Conservation (phyloP, 2,797 vertebrate genomes). For the Ficedula albicollis region DNA sequence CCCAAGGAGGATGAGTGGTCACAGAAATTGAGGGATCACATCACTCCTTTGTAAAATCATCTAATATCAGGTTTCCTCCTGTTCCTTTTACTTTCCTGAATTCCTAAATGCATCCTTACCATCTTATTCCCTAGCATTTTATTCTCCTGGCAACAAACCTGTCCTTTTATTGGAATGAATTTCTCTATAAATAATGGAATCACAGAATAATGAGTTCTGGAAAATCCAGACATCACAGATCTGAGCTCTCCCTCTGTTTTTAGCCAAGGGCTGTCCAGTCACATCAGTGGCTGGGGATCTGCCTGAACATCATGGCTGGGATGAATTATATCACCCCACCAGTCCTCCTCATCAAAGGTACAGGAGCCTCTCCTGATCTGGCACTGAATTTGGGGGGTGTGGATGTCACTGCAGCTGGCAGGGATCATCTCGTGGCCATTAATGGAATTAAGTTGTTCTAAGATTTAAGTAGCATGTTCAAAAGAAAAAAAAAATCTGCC, state of each 20-base stretch:
- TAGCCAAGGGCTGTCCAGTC: neutral
- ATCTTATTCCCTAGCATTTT: neutral
- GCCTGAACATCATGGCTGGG: neutral
- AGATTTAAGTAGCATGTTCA: neutral
- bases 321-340: neutral
- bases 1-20: neutral
- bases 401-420: neutral
- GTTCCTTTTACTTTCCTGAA: neutral
- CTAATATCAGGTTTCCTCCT: neutral
- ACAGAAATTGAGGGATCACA: neutral
- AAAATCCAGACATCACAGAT: neutral
- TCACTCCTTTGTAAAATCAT: neutral
- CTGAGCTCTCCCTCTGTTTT: neutral
- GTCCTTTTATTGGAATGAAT: neutral
- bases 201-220: neutral
- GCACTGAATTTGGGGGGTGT: neutral
- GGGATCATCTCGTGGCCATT: rapidly evolving
- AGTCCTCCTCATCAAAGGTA: neutral
- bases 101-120: neutral
- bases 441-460: neutral
- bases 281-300: neutral
- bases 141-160: neutral
- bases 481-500: neutral
- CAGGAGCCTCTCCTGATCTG: neutral
- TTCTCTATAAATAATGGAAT: neutral